Evolutionary conservation across 2,888 invertebrate genomes (phyloP).

Genomic region (Ichneumoninae sp.): DNA sequence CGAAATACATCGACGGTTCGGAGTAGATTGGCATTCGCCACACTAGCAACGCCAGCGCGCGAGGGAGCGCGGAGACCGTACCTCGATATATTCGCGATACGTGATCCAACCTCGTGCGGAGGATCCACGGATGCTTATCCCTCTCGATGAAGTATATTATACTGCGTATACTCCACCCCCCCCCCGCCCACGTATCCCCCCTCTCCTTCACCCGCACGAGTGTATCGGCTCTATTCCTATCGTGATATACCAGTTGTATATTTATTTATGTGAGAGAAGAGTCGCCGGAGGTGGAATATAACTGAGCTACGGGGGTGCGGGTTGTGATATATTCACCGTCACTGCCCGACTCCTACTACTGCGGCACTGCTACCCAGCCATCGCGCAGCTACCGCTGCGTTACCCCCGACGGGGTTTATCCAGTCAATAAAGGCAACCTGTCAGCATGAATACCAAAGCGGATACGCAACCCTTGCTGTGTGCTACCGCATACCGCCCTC

Average conservation of each 20-base stretch:
- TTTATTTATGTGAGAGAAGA: constrained; percentile 53
- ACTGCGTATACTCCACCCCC: not conserved
- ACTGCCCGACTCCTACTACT: constrained; percentile 14
- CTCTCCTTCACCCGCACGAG: constrained; percentile 7
- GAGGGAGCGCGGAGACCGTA: not conserved
- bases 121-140: constrained; percentile 59
- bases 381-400: constrained; percentile 33
- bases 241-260: constrained; percentile 27
- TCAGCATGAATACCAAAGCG: constrained; percentile 81
- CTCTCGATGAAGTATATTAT: constrained; percentile 57
- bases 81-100: constrained; percentile 58
- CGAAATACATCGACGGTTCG: constrained; percentile 55
- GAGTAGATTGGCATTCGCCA: constrained; percentile 53
- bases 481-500: constrained; percentile 19
- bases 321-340: constrained; percentile 25
- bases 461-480: constrained; percentile 65
- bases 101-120: constrained; percentile 46
- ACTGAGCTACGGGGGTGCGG: not conserved
- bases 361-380: constrained; percentile 22
- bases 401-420: constrained; percentile 76
- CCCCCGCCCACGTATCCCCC: not conserved
- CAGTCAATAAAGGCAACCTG: constrained; percentile 82
- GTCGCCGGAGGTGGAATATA: constrained; percentile 37
- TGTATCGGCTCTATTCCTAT: constrained; percentile 24
- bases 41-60: constrained; percentile 1